phyloP scores from a whole-genome alignment of 2,113 vertebrate genomes.

The Centrocercus urophasianus region DNA sequence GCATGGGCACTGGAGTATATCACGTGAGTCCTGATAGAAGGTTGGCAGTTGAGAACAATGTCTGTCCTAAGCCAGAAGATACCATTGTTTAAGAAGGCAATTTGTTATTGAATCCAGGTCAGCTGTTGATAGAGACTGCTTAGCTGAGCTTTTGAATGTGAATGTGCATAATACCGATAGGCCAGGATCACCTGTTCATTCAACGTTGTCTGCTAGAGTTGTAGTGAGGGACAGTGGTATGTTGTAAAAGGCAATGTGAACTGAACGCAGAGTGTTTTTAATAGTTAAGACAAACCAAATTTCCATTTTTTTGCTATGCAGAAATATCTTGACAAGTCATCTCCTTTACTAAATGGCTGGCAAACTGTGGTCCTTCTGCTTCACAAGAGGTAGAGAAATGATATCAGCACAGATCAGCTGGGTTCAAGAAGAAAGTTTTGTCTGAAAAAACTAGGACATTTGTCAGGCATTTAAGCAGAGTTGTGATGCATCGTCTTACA shows the following conservation, averaged over 20 bases:
- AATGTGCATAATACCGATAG: not conserved
- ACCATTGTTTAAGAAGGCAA: not conserved
- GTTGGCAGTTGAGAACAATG: not conserved
- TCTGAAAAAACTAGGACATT: not conserved
- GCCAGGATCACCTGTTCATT: conserved; percentile 2
- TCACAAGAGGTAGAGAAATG: not conserved
- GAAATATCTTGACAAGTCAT: not conserved
- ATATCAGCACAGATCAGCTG: not conserved
- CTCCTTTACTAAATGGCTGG: not conserved
- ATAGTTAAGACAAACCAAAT: not conserved
- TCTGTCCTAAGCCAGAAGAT: conserved; percentile 1
- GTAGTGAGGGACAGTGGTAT: not conserved
- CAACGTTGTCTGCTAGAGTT: not conserved
- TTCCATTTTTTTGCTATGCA: not conserved
- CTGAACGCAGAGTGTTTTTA: conserved; percentile 6
- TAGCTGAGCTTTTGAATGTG: conserved; percentile 10
- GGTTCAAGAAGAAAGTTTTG: not conserved
- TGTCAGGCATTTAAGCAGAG: not conserved
- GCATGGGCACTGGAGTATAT: not conserved
- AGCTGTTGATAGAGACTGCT: not conserved
- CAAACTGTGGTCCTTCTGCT: not conserved
- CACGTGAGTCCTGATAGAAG: not conserved
- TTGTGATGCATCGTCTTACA: not conserved
- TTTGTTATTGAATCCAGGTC: conserved; percentile 15
- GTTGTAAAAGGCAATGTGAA: not conserved